Conservation (phyloP, 35 echinoderm and acorn worm genomes). For the Ophioderma brevispina region DNA sequence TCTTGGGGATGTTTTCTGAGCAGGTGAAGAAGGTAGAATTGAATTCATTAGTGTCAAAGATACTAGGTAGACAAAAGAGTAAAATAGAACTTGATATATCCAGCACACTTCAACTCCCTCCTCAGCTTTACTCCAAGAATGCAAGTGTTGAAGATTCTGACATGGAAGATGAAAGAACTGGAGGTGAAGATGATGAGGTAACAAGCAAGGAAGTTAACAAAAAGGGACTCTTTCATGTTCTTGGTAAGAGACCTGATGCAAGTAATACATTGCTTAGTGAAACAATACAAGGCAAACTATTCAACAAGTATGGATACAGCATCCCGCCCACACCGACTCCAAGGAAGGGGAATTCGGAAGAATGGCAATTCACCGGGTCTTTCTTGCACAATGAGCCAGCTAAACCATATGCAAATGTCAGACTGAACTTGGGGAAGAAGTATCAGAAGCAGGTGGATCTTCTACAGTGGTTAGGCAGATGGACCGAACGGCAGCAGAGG, state of each 20-base stretch:
- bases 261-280: neutral
- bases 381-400: neutral
- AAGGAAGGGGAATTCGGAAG: neutral
- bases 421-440: constrained; percentile 29
- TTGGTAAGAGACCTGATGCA: neutral
- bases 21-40: constrained; percentile 16
- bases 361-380: neutral
- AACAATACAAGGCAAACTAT: neutral
- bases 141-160: neutral
- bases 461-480: constrained; percentile 62
- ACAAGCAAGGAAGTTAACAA: neutral
- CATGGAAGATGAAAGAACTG: neutral
- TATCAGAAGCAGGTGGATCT: constrained; percentile 34
- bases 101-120: neutral
- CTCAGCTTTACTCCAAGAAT: neutral
- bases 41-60: neutral
- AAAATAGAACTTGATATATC: neutral
- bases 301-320: neutral
- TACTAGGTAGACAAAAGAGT: neutral
- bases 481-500: constrained; percentile 42
- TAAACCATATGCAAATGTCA: constrained; percentile 30
- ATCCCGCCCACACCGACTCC: neutral
- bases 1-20: neutral
- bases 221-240: neutral
- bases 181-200: neutral